Evolutionary conservation across 2,797 vertebrate genomes (phyloP), one percentile per base, ranked within the genome.

Genomic region (Danio albolineatus): DNA sequence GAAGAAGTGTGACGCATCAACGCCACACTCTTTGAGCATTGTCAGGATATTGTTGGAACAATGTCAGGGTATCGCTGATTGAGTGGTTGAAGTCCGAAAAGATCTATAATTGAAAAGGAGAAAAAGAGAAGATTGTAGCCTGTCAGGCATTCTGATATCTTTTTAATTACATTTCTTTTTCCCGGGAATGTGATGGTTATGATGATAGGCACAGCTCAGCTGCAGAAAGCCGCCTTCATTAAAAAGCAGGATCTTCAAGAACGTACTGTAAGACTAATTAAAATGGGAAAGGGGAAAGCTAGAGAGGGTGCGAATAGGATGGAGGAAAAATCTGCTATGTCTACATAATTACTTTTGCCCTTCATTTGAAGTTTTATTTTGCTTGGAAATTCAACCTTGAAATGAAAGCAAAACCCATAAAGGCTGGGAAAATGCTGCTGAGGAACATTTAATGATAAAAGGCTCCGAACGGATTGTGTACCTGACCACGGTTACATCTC

Each of bases 151-250:
- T 90, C 87, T 91, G 86, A 91, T 91, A 91, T 91, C 90, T 90
- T 92, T 92, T 93, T 92, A 92, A 93, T 93, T 92, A 92, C 89
- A 85, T 90, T 91, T 90, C 82, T 89, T 91, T 90, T 92, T 88
- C 85, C 87, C 89, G 51, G 64, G 82, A 57, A 77, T 36, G 82
- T 57, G 51, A 82, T 84, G 61, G 74, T 76, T 81, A 61, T 54
- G 54, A 75, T 70, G 90, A 92, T 91, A 89, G 83, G 12, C 39
- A 71, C 21, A 13, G 75, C 67, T 39, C 84, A 72, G 85, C 87
- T 85, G 85, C 57, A 79, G 82, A 82, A 81, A 21, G 83, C 87
- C 90, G 87, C 89, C 73, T 92, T 92, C 89, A 92, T 90, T 92
- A 90, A 92, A 91, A 88, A 19, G 64, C 83, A 71, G 86, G 80